Evolutionary conservation across 2,888 invertebrate genomes (phyloP).

Genomic region (Iselma pallidipennis): DNA sequence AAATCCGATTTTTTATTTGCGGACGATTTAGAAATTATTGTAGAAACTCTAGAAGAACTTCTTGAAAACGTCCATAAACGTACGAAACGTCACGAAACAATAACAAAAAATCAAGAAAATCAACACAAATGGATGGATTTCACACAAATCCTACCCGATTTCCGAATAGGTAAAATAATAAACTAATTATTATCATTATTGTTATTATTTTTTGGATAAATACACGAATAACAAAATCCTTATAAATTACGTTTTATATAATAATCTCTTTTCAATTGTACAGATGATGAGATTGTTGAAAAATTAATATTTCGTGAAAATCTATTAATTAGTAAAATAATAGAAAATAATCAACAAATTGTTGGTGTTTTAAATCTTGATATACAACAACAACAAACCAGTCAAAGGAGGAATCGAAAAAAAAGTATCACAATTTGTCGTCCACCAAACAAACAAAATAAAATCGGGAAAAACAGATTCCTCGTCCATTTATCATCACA

Average conservation of each 20-base stretch:
- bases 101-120: too few species aligned
- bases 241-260: not conserved
- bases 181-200: slow-evolving; percentile 22
- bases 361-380: slow-evolving; percentile 55
- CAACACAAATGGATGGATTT: slow-evolving; percentile 28
- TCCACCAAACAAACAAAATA: too few species aligned
- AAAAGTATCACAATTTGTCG: too few species aligned
- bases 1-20: too few species aligned
- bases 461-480: slow-evolving; percentile 55
- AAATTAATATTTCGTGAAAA: slow-evolving; percentile 62
- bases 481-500: slow-evolving; percentile 65
- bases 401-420: slow-evolving; percentile 42
- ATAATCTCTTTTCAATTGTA: slow-evolving; percentile 20
- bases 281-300: slow-evolving; percentile 59
- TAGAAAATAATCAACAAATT: slow-evolving; percentile 31
- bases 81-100: too few species aligned
- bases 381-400: slow-evolving; percentile 52
- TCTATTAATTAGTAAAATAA: slow-evolving; percentile 57
- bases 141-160: slow-evolving; percentile 39
- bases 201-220: slow-evolving; percentile 24
- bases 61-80: too few species aligned
- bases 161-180: slow-evolving; percentile 41
- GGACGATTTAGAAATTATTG: too few species aligned
- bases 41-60: too few species aligned
- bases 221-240: not conserved